phyloP scores from a whole-genome alignment of 1,140 invertebrate species.

The Achatina immaculata region DNA sequence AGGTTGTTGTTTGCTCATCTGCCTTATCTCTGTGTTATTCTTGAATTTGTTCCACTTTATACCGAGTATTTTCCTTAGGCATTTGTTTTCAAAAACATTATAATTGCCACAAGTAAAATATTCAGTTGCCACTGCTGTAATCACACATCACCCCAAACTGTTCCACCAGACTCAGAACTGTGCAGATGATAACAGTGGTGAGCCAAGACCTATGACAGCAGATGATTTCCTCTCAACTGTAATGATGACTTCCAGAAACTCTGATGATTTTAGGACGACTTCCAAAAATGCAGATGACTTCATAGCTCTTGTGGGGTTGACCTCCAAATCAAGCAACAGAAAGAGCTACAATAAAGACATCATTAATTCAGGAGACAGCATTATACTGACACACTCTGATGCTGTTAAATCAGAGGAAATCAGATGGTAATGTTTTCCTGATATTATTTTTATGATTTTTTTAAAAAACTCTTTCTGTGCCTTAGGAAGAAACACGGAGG shows the following conservation, averaged over 20 bases:
- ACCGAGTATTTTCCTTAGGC: too few species aligned
- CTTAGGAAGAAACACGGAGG: too few species aligned
- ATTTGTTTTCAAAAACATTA: too few species aligned
- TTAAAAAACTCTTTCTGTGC: too few species aligned
- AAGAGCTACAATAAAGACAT: not conserved
- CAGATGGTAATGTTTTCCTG: not conserved
- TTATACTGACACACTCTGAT: not conserved
- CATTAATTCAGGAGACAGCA: not conserved
- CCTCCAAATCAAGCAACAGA: conserved; percentile 1
- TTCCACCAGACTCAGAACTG: not conserved
- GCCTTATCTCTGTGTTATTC: too few species aligned
- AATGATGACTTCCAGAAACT: not conserved
- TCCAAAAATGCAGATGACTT: conserved; percentile 4
- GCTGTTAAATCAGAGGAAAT: not conserved
- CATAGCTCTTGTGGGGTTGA: conserved; percentile 6
- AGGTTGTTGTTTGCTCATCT: too few species aligned
- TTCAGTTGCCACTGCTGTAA: too few species aligned
- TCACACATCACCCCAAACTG: too few species aligned
- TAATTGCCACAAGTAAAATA: too few species aligned
- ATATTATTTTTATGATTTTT: too few species aligned
- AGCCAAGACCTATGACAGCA: not conserved
- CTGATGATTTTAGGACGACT: conserved; percentile 3
- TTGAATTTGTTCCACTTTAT: too few species aligned
- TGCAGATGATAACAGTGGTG: not conserved
- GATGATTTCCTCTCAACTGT: conserved; percentile 7